A percentile compares a stretch with the other conserved stretches of the same genome.
These are phyloP conservation scores for Chromoteleia sp. DNA, from an alignment of 2,888 invertebrate genomes.

Conservation along the genomic window DNA sequence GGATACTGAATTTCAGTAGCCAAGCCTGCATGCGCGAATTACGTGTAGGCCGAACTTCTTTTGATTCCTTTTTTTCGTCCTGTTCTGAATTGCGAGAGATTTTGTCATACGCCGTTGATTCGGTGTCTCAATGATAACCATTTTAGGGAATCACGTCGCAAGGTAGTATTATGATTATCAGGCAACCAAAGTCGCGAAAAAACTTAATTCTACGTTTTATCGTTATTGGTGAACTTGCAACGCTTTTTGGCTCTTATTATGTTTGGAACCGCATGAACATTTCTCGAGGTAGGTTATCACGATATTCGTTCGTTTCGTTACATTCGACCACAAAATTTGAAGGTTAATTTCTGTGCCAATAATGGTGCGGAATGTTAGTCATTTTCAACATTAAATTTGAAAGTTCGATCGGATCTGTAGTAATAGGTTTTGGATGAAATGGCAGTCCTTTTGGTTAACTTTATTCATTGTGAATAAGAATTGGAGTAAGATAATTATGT, in stretches of 20 bases:
- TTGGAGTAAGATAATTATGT: too few species aligned
- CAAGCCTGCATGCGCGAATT: not conserved
- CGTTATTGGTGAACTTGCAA: conserved; percentile 87
- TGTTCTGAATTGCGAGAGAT: conserved; percentile 63
- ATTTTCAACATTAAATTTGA: not conserved
- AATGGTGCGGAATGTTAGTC: not conserved
- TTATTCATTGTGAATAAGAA: too few species aligned
- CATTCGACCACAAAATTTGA: conserved; percentile 41
- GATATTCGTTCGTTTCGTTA: conserved; percentile 40
- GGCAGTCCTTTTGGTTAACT: too few species aligned
- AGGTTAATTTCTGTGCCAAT: conserved; percentile 71
- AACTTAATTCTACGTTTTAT: conserved; percentile 86
- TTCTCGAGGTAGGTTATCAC: conserved; percentile 87
- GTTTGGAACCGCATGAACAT: conserved; percentile 90
- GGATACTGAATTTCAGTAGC: not conserved
- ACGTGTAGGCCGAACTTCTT: conserved; percentile 52
- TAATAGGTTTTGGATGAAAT: too few species aligned
- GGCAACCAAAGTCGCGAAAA: conserved; percentile 86
- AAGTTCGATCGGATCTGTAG: not conserved
- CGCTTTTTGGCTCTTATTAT: conserved; percentile 87
- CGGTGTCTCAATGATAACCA: conserved; percentile 81
- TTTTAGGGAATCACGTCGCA: conserved; percentile 80
- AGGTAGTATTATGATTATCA: conserved; percentile 87
- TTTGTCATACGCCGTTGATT: conserved; percentile 72
- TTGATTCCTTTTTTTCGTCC: conserved; percentile 35